A percentile compares a stretch with the other conserved stretches of the same genome.
Evolutionary conservation across 2,113 vertebrate species (phyloP).

Genomic region (human (Homo sapiens)): DNA sequence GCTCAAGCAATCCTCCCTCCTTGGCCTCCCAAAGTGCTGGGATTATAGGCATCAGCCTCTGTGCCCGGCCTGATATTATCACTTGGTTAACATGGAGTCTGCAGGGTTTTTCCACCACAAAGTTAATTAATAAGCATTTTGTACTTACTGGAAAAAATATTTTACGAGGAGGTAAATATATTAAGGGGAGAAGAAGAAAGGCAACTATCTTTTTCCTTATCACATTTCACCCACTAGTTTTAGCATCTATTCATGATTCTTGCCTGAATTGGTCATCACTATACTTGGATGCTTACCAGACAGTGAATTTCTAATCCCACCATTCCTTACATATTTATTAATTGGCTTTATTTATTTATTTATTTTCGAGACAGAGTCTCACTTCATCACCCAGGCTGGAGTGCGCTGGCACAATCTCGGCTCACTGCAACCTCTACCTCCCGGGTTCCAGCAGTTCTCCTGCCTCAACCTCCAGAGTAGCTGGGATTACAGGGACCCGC

Average conservation of each 20-base stretch:
- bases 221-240: neutral
- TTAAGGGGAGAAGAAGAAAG: neutral
- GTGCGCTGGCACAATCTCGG: no score
- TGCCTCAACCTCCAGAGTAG: no score
- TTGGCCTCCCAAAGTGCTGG: no score
- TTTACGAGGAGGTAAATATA: neutral
- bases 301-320: neutral
- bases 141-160: neutral
- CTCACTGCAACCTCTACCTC: no score
- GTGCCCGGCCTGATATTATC: neutral
- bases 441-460: no score
- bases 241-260: neutral
- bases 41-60: no score
- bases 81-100: neutral
- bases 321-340: neutral
- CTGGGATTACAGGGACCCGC: no score
- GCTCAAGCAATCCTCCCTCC: no score
- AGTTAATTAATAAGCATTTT: constrained; percentile 9
- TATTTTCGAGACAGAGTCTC: no score
- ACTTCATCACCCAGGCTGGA: no score
- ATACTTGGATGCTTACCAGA: neutral
- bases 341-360: neutral
- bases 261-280: neutral
- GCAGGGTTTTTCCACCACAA: neutral
- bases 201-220: neutral